phyloP scores from a whole-genome alignment of 1,140 invertebrate species.

The Lysiphlebus fabarum region DNA sequence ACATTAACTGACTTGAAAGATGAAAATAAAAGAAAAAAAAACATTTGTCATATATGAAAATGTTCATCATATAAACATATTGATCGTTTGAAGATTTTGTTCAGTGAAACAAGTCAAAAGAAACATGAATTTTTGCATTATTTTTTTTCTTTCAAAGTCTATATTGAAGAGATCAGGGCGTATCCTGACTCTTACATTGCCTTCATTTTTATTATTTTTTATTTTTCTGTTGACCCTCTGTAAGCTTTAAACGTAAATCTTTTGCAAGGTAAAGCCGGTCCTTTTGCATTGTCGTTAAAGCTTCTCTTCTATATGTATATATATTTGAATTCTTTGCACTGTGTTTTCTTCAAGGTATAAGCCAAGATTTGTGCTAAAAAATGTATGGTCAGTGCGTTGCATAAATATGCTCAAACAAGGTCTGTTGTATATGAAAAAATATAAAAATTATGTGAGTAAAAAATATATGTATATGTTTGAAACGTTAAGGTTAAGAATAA shows the following conservation, averaged over 20 bases:
- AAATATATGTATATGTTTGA: no score
- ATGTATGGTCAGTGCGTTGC: no score
- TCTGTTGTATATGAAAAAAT: no score
- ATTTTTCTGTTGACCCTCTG: neutral
- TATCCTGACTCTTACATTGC: neutral
- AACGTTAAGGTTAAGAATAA: no score
- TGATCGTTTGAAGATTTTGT: neutral
- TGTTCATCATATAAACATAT: constrained; percentile 2
- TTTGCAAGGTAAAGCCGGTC: constrained; percentile 6
- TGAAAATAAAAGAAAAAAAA: constrained; percentile 21
- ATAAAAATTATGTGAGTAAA: no score
- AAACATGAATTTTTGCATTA: constrained; percentile 4
- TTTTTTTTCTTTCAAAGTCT: constrained; percentile 6
- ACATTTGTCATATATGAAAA: constrained; percentile 42
- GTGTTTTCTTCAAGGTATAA: no score
- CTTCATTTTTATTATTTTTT: neutral
- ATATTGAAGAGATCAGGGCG: neutral
- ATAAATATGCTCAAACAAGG: no score
- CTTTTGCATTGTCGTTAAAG: constrained; percentile 15
- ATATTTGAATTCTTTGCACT: no score
- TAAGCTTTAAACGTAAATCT: constrained; percentile 9
- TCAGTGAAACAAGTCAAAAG: neutral
- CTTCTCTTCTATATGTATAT: neutral
- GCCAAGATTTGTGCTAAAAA: no score
- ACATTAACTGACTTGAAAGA: constrained; percentile 40